phyloP scores from a whole-genome alignment of 1,140 invertebrate genomes.

The Leptinotarsa defecta region DNA sequence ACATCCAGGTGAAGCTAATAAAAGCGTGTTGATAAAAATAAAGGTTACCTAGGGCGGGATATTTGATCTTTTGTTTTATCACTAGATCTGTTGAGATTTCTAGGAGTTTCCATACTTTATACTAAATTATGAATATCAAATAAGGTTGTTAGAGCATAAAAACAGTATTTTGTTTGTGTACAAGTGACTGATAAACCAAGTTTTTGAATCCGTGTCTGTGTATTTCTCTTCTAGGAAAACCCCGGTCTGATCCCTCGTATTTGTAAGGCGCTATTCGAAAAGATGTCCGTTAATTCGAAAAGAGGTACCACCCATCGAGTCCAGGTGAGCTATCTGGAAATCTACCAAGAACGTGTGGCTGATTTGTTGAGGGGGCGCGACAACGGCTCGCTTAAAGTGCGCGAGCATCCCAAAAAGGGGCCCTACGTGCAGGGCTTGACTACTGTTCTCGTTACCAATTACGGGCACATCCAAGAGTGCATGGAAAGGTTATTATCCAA shows the following conservation, averaged over 20 bases:
- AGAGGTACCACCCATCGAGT: conserved; percentile 81
- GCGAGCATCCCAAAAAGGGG: conserved; percentile 90
- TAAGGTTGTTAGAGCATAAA: too few relatives aligned
- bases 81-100: too few relatives aligned
- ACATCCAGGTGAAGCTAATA: too few relatives aligned
- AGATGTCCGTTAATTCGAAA: conserved; percentile 78
- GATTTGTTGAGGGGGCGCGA: conserved; percentile 76
- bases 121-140: too few relatives aligned
- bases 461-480: conserved; percentile 78
- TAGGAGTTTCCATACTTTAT: too few relatives aligned
- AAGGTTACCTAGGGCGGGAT: too few relatives aligned
- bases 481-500: conserved; percentile 44
- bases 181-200: too few relatives aligned
- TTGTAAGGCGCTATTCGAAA: conserved; percentile 76
- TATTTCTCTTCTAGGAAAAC: conserved; percentile 65
- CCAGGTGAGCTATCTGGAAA: conserved; percentile 87
- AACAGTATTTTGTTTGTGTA: too few relatives aligned
- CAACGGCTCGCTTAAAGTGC: conserved; percentile 71
- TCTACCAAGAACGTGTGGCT: conserved; percentile 90
- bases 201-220: too few relatives aligned
- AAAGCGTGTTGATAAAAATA: too few relatives aligned
- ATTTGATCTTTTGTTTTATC: too few relatives aligned
- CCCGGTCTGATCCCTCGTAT: conserved; percentile 87
- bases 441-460: conserved; percentile 83
- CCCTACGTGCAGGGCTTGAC: conserved; percentile 93